phyloP scores from a whole-genome alignment of 1,140 invertebrate genomes.

The Dreissena rostriformis region DNA sequence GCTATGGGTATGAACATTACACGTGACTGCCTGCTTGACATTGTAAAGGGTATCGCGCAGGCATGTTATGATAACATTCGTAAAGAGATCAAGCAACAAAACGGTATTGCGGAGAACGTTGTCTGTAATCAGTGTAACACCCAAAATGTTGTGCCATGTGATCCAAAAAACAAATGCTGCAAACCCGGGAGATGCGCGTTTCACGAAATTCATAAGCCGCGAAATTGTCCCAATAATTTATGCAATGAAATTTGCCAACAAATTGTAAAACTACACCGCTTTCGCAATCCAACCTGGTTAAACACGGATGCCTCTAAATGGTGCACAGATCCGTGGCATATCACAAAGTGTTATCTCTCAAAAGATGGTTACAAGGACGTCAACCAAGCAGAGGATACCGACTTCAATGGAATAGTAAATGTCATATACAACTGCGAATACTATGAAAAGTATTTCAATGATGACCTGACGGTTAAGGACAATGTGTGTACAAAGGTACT shows the following conservation, averaged over 20 bases:
- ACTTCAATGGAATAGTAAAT: constrained; percentile 19
- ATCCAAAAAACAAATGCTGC: too few species aligned
- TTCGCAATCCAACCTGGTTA: background rate
- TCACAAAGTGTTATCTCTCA: constrained; percentile 8
- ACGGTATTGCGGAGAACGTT: too few species aligned
- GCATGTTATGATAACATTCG: too few species aligned
- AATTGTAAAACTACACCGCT: background rate
- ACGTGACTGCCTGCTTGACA: too few species aligned
- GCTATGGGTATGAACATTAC: too few species aligned
- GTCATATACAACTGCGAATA: background rate
- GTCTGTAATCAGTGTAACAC: too few species aligned
- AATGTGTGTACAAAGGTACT: background rate
- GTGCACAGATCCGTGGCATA: background rate
- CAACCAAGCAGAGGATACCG: background rate
- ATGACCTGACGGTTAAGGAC: background rate
- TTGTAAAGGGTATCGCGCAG: too few species aligned
- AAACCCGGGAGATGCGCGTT: too few species aligned
- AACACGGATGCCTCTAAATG: constrained; percentile 9
- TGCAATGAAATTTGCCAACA: background rate
- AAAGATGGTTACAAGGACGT: background rate
- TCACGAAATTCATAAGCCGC: too few species aligned
- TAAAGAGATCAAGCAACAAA: too few species aligned
- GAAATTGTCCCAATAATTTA: background rate
- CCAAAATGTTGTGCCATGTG: too few species aligned
- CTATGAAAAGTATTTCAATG: background rate